These are phyloP conservation scores for Diplazon laetatorius DNA, from an alignment of 2,888 invertebrate genomes.

Conservation along the genomic window DNA sequence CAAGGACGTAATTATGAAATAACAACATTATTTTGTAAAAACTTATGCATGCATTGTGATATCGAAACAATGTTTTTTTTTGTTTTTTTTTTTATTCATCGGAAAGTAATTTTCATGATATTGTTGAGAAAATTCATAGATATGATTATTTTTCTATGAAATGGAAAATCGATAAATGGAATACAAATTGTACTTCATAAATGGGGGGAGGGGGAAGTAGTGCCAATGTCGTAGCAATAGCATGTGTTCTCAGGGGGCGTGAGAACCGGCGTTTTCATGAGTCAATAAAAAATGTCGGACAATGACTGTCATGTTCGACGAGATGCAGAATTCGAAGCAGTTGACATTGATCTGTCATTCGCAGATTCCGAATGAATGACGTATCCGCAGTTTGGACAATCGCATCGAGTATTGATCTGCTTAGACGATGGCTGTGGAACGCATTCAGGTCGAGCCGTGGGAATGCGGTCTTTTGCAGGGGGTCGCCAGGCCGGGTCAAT, in stretches of 20 bases:
- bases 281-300: constrained; percentile 16
- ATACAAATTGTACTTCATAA: background rate
- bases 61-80: background rate
- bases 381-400: constrained; percentile 37
- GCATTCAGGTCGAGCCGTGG: constrained; percentile 55
- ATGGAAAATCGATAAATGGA: background rate
- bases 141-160: background rate
- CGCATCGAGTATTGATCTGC: constrained; percentile 60
- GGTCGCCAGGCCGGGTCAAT: constrained; percentile 20
- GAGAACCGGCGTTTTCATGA: constrained; percentile 1
- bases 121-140: background rate
- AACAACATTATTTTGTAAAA: no score
- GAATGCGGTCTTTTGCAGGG: background rate
- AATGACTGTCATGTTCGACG: constrained; percentile 24
- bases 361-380: background rate
- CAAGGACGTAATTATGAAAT: no score
- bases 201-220: no score
- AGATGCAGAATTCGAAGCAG: background rate
- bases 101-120: background rate
- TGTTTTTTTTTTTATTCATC: background rate
- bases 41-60: no score
- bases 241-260: constrained; percentile 14
- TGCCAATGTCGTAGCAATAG: background rate
- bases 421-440: constrained; percentile 20
- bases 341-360: constrained; percentile 13